These are phyloP conservation scores for Myotis myotis DNA, from an alignment of 2,797 vertebrate genomes.

Conservation along the genomic window DNA sequence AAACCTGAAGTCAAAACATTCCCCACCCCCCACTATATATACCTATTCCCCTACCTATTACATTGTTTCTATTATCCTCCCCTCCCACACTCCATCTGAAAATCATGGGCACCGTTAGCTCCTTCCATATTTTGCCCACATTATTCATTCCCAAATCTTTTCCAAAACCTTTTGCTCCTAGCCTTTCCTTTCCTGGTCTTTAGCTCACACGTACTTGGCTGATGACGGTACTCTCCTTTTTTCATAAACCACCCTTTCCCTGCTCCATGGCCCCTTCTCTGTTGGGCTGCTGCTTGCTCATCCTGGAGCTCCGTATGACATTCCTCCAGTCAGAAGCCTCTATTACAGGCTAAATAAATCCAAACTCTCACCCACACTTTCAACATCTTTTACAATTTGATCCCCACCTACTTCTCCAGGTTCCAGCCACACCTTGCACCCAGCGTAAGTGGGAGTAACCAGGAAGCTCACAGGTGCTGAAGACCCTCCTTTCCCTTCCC, in stretches of 20 bases:
- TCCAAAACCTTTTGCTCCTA: not conserved
- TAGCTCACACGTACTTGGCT: not conserved
- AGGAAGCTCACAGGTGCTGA: not conserved
- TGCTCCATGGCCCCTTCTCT: not conserved
- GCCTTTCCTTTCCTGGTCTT: not conserved
- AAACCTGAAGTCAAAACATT: not conserved
- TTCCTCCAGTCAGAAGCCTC: not conserved
- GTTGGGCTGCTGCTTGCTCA: not conserved
- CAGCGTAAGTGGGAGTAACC: not conserved
- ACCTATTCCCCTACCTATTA: not conserved
- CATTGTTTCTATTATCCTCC: not conserved
- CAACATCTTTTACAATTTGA: conserved; percentile 3
- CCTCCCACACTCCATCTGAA: not conserved
- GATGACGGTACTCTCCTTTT: not conserved
- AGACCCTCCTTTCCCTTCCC: not conserved
- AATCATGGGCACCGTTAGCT: not conserved
- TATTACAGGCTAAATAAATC: not conserved
- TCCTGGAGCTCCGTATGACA: not conserved
- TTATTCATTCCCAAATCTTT: not conserved
- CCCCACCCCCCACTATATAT: not conserved
- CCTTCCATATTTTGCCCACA: not conserved
- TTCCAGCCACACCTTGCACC: not conserved
- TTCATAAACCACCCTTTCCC: not conserved
- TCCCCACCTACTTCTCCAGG: not conserved
- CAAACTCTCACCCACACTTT: not conserved